These are phyloP conservation scores for Paratilapia polleni DNA, from an alignment of 2,113 vertebrate species.

Conservation along the genomic window DNA sequence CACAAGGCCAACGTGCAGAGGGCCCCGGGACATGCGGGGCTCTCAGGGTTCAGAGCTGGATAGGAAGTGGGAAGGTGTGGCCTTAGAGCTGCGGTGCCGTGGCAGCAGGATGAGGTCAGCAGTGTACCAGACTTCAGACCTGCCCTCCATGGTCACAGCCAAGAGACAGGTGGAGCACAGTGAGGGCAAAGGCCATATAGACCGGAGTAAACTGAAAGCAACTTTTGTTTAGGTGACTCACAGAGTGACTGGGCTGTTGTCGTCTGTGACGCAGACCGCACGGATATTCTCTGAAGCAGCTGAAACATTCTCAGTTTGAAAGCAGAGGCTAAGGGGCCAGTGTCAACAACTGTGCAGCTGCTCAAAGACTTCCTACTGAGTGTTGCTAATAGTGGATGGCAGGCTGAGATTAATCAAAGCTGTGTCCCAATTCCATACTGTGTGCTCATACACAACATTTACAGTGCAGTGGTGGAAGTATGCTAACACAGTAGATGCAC, in stretches of 20 bases:
- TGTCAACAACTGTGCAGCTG: constrained; percentile 46
- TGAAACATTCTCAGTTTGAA: constrained; percentile 11
- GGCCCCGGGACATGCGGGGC: constrained; percentile 18
- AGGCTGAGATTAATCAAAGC: constrained; percentile 32
- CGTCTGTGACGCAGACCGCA: not conserved
- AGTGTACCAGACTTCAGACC: constrained; percentile 81
- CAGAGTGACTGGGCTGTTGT: not conserved
- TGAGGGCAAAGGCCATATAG: constrained; percentile 57
- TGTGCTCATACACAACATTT: not conserved
- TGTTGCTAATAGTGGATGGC: not conserved
- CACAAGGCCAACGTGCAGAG: not conserved
- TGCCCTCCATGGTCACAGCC: constrained; percentile 77
- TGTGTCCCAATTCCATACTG: constrained; percentile 15
- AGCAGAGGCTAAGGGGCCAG: not conserved
- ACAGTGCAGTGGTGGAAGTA: not conserved
- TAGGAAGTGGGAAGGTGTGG: constrained; percentile 82
- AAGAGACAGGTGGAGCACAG: constrained; percentile 68
- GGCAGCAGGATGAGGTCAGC: constrained; percentile 83
- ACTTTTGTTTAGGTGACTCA: constrained; percentile 82
- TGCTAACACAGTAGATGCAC: not conserved
- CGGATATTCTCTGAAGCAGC: constrained; percentile 13
- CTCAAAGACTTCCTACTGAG: not conserved
- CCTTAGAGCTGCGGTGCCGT: constrained; percentile 79
- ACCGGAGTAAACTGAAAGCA: constrained; percentile 82
- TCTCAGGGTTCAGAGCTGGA: constrained; percentile 70